phyloP scores from a whole-genome alignment of 2,113 vertebrate species.

The Aramus guarauna region DNA sequence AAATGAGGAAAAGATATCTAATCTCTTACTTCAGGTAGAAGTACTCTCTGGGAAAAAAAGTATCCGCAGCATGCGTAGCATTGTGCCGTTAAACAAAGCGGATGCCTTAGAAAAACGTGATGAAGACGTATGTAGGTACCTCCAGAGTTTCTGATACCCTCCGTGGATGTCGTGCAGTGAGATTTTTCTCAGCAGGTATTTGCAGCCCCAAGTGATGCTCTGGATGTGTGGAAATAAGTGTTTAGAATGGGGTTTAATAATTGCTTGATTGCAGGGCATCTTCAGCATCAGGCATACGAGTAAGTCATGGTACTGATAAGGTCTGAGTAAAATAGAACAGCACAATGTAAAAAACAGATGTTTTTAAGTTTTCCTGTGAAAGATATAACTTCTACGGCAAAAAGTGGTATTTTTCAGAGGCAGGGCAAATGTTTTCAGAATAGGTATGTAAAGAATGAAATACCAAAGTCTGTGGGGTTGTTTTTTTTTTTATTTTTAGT shows the following conservation, averaged over 20 bases:
- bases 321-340: neutral
- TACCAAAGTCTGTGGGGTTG: neutral
- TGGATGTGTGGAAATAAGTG: neutral
- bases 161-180: neutral
- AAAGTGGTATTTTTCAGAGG: neutral
- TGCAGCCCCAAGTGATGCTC: neutral
- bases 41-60: neutral
- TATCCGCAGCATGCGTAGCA: neutral
- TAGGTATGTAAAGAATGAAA: neutral
- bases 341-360: neutral
- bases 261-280: neutral
- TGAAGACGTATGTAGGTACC: neutral
- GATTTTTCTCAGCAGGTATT: neutral
- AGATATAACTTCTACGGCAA: neutral
- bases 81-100: neutral
- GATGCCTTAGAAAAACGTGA: neutral
- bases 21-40: neutral
- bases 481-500: neutral
- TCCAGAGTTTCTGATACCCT: neutral
- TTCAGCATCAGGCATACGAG: neutral
- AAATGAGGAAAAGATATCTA: neutral
- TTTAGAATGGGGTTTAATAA: neutral
- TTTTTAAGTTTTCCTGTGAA: neutral
- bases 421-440: neutral
- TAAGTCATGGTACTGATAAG: neutral